phyloP scores from a whole-genome alignment of 2,113 vertebrate species.

The Eulemur rufifrons region DNA sequence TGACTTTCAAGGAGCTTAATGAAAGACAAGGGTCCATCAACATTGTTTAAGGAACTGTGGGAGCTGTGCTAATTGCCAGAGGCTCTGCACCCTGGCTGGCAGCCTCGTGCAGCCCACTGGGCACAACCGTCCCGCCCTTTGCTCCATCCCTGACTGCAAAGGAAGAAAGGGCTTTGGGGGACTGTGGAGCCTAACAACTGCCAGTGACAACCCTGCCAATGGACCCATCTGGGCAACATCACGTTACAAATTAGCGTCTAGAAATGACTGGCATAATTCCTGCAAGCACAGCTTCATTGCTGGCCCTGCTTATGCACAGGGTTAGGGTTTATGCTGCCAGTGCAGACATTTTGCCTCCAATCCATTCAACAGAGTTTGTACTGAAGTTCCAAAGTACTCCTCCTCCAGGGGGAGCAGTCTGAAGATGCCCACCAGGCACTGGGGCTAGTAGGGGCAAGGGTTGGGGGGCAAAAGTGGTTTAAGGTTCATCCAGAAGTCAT shows the following conservation, averaged over 20 bases:
- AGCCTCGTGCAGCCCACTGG: slow-evolving; percentile 14
- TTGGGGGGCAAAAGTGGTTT: neutral
- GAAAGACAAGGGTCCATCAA: slow-evolving; percentile 80
- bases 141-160: neutral
- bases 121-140: neutral
- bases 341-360: neutral
- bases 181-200: slow-evolving; percentile 5
- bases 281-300: neutral
- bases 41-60: slow-evolving; percentile 74
- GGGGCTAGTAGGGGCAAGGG: neutral
- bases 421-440: neutral
- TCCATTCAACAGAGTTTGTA: neutral
- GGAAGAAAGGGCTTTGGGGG: slow-evolving; percentile 16
- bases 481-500: neutral
- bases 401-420: neutral
- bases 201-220: neutral
- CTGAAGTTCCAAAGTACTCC: neutral
- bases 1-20: slow-evolving; percentile 81
- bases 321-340: neutral
- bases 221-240: neutral
- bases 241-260: slow-evolving; percentile 19
- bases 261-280: neutral
- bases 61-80: slow-evolving; percentile 76
- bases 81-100: slow-evolving; percentile 1
- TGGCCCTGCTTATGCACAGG: neutral